Evolutionary conservation across 1,140 invertebrate species (phyloP).

Genomic region (Eubasilissa regina): DNA sequence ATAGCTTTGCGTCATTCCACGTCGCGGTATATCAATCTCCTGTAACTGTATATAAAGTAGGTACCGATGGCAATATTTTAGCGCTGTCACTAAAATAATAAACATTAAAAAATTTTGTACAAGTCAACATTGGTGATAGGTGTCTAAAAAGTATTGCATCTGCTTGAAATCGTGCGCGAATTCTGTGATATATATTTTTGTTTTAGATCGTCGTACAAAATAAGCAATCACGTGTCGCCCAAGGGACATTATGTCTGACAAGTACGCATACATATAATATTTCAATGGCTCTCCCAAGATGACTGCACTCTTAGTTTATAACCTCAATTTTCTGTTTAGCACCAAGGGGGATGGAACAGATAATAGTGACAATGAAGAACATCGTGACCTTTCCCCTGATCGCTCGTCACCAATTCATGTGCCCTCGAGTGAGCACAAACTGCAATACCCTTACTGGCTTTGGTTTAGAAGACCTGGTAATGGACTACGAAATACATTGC

Average conservation of each 20-base stretch:
- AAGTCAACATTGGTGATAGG: conserved; percentile 35
- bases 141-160: conserved; percentile 43
- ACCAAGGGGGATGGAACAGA: conserved; percentile 52
- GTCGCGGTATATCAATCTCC: no score
- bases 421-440: conserved; percentile 82
- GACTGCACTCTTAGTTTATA: conserved; percentile 38
- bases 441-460: conserved; percentile 92
- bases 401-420: conserved; percentile 42
- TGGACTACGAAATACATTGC: conserved; percentile 65
- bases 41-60: no score
- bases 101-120: neutral
- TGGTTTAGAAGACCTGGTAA: conserved; percentile 83
- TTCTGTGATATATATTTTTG: conserved; percentile 47
- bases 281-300: conserved; percentile 19
- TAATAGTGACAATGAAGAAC: conserved; percentile 51
- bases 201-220: conserved; percentile 46
- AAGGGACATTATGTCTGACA: conserved; percentile 52
- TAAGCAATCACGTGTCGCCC: conserved; percentile 50
- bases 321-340: conserved; percentile 52
- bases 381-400: conserved; percentile 48
- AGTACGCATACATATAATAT: conserved; percentile 33
- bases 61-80: no score
- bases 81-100: no score
- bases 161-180: conserved; percentile 42
- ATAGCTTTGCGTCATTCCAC: no score